phyloP scores from a whole-genome alignment of 2,113 vertebrate genomes.

The Tachuris rubrigastra region DNA sequence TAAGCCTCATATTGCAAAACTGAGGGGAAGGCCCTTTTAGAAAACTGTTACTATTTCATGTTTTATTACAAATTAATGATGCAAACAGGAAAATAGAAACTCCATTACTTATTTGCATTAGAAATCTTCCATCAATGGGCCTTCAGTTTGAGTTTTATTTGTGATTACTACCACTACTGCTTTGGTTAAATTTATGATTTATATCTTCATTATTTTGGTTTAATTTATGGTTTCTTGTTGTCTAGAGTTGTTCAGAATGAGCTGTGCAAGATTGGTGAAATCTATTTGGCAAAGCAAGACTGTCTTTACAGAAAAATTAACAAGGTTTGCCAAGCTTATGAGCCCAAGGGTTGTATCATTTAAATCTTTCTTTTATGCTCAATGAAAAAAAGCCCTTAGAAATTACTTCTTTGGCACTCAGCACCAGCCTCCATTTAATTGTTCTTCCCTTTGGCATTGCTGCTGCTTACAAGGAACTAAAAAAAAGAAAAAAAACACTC shows the following conservation, averaged over 20 bases:
- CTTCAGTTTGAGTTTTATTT: not conserved
- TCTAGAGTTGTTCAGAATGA: not conserved
- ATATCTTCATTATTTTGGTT: not conserved
- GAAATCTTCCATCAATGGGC: not conserved
- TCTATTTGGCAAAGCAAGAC: not conserved
- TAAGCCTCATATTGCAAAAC: conserved; percentile 20
- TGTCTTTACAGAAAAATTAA: not conserved
- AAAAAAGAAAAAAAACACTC: not conserved
- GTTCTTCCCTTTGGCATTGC: conserved; percentile 7
- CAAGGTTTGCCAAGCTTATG: conserved; percentile 9
- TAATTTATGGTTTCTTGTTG: not conserved
- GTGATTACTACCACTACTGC: not conserved
- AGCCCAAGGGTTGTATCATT: conserved; percentile 28
- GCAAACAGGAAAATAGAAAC: conserved; percentile 28
- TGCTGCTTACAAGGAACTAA: not conserved
- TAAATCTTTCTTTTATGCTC: conserved; percentile 20
- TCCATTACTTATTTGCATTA: not conserved
- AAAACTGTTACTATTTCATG: conserved; percentile 21
- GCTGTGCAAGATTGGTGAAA: not conserved
- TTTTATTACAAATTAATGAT: conserved; percentile 42
- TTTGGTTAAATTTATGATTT: not conserved
- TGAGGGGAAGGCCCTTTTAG: not conserved
- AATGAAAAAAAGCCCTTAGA: not conserved
- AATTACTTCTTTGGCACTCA: conserved; percentile 9
- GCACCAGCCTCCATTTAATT: not conserved